Percentiles rank a stretch among this genome's conserved stretches.
Conservation (phyloP, 1,140 invertebrate species). For the Proales similis region DNA sequence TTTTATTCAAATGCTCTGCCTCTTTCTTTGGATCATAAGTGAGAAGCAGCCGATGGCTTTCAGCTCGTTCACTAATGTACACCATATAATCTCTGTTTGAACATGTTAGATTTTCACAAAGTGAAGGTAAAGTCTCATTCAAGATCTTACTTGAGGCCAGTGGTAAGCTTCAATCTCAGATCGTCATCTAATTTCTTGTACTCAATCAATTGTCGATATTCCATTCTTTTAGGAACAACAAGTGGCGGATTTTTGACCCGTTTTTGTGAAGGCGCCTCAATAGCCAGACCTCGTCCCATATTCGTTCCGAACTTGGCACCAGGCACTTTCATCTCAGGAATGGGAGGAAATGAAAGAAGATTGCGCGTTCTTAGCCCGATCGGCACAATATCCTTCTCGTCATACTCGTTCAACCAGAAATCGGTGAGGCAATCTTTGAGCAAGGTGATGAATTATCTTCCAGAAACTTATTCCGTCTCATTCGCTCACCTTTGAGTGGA, state of each 20-base stretch:
- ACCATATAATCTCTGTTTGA: conserved; percentile 11
- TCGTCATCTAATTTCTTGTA: conserved; percentile 17
- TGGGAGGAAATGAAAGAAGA: conserved; percentile 46
- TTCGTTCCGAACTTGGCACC: conserved; percentile 48
- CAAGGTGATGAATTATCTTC: neutral
- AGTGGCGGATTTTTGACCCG: conserved; percentile 29
- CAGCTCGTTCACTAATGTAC: conserved; percentile 30
- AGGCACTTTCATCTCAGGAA: conserved; percentile 44
- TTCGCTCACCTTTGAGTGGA: conserved; percentile 22
- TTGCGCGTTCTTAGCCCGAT: conserved; percentile 47
- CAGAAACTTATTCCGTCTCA: neutral
- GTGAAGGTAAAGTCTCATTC: neutral
- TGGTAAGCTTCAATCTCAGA: conserved; percentile 6
- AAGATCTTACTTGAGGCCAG: conserved; percentile 18
- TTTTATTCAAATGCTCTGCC: neutral
- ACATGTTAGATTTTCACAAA: neutral
- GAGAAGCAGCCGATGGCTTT: conserved; percentile 14
- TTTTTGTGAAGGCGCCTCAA: conserved; percentile 2
- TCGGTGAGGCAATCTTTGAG: conserved; percentile 44
- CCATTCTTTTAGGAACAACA: conserved; percentile 15
- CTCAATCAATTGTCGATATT: conserved; percentile 33
- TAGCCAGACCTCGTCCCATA: conserved; percentile 45
- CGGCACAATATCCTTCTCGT: conserved; percentile 48
- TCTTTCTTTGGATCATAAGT: conserved; percentile 6
- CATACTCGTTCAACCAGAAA: conserved; percentile 48